Percentiles rank a stretch among this genome's conserved stretches.
phyloP scores from a whole-genome alignment of 2,113 vertebrate genomes.

The Rhinopithecus roxellana region DNA sequence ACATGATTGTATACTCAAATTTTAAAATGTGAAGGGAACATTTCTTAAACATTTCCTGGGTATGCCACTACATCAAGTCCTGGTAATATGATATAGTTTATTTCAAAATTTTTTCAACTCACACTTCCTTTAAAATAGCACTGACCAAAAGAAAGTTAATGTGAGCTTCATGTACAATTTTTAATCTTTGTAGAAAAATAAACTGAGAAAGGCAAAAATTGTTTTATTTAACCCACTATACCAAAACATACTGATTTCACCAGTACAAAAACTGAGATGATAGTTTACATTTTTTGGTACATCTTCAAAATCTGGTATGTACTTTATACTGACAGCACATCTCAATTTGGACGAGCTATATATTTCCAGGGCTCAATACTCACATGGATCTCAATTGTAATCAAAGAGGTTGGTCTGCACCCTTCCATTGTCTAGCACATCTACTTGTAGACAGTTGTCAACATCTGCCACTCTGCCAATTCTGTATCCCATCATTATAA shows the following conservation, averaged over 20 bases:
- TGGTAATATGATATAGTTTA: not conserved
- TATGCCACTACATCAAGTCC: not conserved
- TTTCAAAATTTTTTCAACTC: not conserved
- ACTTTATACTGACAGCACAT: not conserved
- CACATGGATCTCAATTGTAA: not conserved
- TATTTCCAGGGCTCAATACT: not conserved
- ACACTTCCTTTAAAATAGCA: not conserved
- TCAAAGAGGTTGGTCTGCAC: not conserved
- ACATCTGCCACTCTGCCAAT: not conserved
- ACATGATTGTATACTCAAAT: not conserved
- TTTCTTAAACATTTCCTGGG: not conserved
- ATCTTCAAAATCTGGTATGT: not conserved
- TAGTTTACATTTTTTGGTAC: not conserved
- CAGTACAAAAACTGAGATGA: conserved; percentile 9
- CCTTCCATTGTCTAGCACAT: not conserved
- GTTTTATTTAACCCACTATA: conserved; percentile 16
- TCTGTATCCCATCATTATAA: not conserved
- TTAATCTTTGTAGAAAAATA: not conserved
- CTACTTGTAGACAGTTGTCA: not conserved
- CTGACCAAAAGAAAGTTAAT: not conserved
- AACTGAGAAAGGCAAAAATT: not conserved
- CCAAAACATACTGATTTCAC: not conserved
- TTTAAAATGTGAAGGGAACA: not conserved
- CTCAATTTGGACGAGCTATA: not conserved
- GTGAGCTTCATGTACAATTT: not conserved